Evolutionary conservation across 2,797 vertebrate species (phyloP).

Genomic region (Craterocephalus amniculus): DNA sequence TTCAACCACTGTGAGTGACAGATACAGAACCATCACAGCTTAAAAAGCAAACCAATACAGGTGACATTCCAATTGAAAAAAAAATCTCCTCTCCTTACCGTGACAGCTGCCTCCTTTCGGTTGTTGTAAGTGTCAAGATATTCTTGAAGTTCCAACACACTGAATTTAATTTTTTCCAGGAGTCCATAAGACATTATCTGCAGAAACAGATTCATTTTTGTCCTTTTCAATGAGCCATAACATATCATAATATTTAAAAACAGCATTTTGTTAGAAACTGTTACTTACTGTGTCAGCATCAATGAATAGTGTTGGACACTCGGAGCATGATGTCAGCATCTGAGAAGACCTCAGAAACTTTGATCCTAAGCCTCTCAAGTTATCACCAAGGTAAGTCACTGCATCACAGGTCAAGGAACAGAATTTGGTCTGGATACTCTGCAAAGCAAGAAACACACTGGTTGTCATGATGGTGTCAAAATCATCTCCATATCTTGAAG

Average conservation of each 20-base stretch:
- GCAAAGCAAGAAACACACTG: conserved; percentile 58
- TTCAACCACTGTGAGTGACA: conserved; percentile 88
- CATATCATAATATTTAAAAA: not conserved
- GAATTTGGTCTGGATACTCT: conserved; percentile 96
- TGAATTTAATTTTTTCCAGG: conserved; percentile 98
- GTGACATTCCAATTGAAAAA: not conserved
- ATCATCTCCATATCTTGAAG: not conserved
- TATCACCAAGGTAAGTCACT: conserved; percentile 91
- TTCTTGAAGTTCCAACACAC: conserved; percentile 96
- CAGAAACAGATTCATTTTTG: conserved; percentile 12
- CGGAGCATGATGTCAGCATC: conserved; percentile 93
- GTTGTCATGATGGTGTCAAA: conserved; percentile 23
- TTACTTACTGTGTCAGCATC: conserved; percentile 96
- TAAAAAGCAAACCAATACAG: conserved; percentile 5
- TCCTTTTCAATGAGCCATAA: conserved; percentile 3
- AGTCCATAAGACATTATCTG: conserved; percentile 95
- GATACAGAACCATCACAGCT: conserved; percentile 3
- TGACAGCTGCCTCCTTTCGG: conserved; percentile 92
- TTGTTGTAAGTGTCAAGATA: conserved; percentile 98
- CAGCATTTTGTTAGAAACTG: not conserved
- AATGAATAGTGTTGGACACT: conserved; percentile 94
- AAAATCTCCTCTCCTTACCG: conserved; percentile 77
- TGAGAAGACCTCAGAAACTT: conserved; percentile 95
- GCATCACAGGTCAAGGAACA: conserved; percentile 94
- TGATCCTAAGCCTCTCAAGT: conserved; percentile 92